Base-by-base conservation (phyloP, 1,140 invertebrate genomes). In the Dermatophagoides farinae region DNA sequence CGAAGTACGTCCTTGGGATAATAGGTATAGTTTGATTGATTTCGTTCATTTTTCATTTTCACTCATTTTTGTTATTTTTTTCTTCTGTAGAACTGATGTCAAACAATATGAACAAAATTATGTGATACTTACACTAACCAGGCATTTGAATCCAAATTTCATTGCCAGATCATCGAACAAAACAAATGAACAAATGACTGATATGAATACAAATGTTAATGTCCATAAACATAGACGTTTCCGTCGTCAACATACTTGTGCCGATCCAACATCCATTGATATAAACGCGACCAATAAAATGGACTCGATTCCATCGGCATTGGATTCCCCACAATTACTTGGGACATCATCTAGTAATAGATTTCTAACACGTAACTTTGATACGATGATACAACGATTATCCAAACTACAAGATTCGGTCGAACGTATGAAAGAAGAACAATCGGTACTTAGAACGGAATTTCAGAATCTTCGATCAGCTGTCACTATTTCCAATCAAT, bases 61-160 rank as follows among this genome's bases (percentile, higher is more conserved):
- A n/a, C n/a, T 55, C 23, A 55, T 14, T 25, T 55, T 38, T 8
- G 8, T 54, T 9, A 8, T 54, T 37, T 60, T 25, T 20, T 50
- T 20, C 23, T 20, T 16, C 4, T 23, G 1, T 23, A 55, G 53
- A n/a, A 87, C 86, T 67, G 86, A 88, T 72, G 72, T 87, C 6
- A 76, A 82, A 44, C 85, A 88, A 70, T 89, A 82, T 67, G 86
- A 89, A 69, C 72, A 77, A 60, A 77, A 83, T 62, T 85, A 79
- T 67, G 73, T 79, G 57, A 78, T 86, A 18, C 74, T 78, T 60
- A 85, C 83, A 23, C 79, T 83, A 69, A 85, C 82, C 11, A 76
- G 78, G 46, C 81, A 84, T 69, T 78, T 78, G 64, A 81, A 82
- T 49, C 80, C 82, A 61, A 79, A 60, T 22, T 22, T 25, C 18